Conservation (phyloP, 1,140 invertebrate genomes). For the Oreohelix idahoensis region DNA sequence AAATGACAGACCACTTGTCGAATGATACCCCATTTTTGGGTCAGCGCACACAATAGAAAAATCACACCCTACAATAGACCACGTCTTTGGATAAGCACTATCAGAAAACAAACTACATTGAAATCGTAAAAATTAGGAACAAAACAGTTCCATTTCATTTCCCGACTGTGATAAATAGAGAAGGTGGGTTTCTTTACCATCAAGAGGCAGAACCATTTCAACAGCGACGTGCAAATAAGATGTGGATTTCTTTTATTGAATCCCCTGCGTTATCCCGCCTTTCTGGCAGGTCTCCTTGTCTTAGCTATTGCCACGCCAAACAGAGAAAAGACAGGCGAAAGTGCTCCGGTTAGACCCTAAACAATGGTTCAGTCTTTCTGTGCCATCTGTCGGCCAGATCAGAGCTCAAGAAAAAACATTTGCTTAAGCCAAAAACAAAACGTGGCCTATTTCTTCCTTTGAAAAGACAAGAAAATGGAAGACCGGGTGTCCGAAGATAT, state of each 20-base stretch:
- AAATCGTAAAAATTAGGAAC: not conserved
- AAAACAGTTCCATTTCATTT: not conserved
- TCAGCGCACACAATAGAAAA: not conserved
- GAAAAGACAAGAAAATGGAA: constrained; percentile 10
- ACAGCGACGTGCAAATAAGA: not conserved
- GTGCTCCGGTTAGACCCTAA: not conserved
- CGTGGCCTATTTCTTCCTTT: not conserved
- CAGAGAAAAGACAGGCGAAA: not conserved
- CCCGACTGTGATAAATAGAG: not conserved
- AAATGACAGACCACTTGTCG: not conserved
- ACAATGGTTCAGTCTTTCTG: not conserved
- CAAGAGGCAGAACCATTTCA: constrained; percentile 4
- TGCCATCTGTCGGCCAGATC: constrained; percentile 8
- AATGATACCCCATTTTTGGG: not conserved
- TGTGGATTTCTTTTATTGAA: constrained; percentile 13
- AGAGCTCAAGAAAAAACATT: not conserved
- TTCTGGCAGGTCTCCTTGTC: constrained; percentile 1
- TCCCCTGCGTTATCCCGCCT: not conserved
- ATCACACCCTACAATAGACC: not conserved
- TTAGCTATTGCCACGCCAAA: constrained; percentile 5
- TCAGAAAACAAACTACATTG: constrained; percentile 5
- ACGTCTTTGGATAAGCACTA: not conserved
- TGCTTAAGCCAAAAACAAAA: not conserved
- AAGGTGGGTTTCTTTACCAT: not conserved
- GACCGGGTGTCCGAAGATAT: not conserved